These are phyloP conservation scores for Dryas iulia DNA, from an alignment of 1,140 invertebrate species.

Conservation along the genomic window DNA sequence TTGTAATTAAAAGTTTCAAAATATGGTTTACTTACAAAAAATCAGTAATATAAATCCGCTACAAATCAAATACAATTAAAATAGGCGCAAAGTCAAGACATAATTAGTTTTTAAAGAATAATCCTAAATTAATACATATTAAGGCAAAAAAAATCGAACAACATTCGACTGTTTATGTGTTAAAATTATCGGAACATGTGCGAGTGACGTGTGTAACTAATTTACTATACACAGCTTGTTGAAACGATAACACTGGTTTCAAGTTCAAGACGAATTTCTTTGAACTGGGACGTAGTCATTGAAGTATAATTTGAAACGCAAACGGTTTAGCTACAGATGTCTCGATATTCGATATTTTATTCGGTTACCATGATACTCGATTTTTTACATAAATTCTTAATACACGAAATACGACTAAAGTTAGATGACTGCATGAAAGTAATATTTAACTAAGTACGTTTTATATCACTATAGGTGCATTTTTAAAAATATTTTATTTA, in stretches of 20 bases:
- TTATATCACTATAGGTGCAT: no score
- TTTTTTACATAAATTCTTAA: no score
- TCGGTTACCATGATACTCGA: not conserved
- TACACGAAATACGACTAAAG: no score
- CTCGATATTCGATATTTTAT: not conserved
- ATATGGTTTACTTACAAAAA: no score
- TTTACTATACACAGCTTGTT: constrained; percentile 20
- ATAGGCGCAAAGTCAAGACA: no score
- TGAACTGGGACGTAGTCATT: constrained; percentile 6
- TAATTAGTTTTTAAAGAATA: no score
- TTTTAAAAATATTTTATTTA: no score
- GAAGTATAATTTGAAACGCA: constrained; percentile 15
- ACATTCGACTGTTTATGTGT: not conserved
- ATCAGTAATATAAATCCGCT: no score
- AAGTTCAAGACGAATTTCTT: constrained; percentile 33
- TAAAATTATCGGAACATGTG: constrained; percentile 5
- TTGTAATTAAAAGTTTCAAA: no score
- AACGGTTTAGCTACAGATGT: not conserved
- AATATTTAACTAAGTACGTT: no score
- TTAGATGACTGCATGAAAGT: no score
- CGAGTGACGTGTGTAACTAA: constrained; percentile 23
- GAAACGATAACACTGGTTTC: constrained; percentile 19
- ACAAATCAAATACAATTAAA: no score
- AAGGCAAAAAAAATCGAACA: not conserved
- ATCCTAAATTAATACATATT: not conserved